Percentiles rank a stretch among this genome's conserved stretches.
Evolutionary conservation across 1,140 invertebrate species (phyloP).

Genomic region (Hypothenemus hampei): DNA sequence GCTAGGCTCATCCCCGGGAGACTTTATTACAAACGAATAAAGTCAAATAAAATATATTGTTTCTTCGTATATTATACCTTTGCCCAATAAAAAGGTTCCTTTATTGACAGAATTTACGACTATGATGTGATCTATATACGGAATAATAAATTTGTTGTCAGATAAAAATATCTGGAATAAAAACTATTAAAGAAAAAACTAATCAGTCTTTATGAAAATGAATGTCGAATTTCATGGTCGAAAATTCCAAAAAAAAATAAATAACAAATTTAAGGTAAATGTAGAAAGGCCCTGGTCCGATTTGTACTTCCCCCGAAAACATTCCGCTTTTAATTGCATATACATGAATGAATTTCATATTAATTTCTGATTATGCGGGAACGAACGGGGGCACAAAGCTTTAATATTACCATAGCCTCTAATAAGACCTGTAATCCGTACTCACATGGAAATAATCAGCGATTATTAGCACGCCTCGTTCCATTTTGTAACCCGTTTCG

Average conservation of each 20-base stretch:
- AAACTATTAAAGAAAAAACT: too few species aligned
- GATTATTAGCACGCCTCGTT: constrained; percentile 39
- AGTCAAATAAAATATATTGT: constrained; percentile 7
- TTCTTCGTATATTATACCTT: not conserved
- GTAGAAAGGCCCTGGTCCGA: not conserved
- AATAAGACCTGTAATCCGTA: constrained; percentile 47
- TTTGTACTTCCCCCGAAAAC: constrained; percentile 32
- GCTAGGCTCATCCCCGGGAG: not conserved
- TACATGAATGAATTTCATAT: constrained; percentile 48
- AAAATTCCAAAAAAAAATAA: too few species aligned
- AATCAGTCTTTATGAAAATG: too few species aligned
- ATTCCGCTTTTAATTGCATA: constrained; percentile 43
- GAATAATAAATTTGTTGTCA: constrained; percentile 8
- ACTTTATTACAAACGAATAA: constrained; percentile 1
- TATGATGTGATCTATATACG: too few species aligned
- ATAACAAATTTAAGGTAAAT: not conserved
- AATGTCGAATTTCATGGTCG: too few species aligned
- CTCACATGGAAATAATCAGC: constrained; percentile 43
- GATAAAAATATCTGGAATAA: too few species aligned
- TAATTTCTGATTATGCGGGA: constrained; percentile 47
- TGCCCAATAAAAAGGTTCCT: constrained; percentile 1
- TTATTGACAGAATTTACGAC: constrained; percentile 2
- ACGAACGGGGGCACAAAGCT: constrained; percentile 47
- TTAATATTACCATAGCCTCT: constrained; percentile 45
- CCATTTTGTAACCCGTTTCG: constrained; percentile 30